Percentiles rank a stretch among this genome's conserved stretches.
phyloP scores from a whole-genome alignment of 2,113 vertebrate genomes.

The Scolopax mira region DNA sequence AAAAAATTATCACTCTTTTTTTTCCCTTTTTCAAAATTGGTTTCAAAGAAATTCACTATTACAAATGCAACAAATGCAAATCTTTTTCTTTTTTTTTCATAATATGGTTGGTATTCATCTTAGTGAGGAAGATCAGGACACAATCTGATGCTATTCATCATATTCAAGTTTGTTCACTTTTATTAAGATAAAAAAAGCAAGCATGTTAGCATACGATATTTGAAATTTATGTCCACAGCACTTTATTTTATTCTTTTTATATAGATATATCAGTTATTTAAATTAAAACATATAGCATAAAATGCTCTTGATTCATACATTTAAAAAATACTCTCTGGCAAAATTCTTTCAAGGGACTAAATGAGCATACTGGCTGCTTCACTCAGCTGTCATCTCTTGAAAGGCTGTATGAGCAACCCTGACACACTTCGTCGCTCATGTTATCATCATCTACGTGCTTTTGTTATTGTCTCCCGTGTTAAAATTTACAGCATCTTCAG shows the following conservation, averaged over 20 bases:
- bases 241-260: neutral
- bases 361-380: constrained; percentile 36
- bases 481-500: neutral
- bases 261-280: neutral
- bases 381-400: constrained; percentile 7
- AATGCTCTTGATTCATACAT: neutral
- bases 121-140: neutral
- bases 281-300: neutral
- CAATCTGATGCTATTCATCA: neutral
- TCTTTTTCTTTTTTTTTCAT: neutral
- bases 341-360: constrained; percentile 10
- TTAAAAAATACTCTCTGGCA: neutral
- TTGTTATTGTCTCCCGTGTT: neutral
- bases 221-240: neutral
- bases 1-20: neutral
- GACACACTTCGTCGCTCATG: constrained; percentile 5
- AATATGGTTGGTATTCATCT: neutral
- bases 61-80: neutral
- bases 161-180: neutral
- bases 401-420: neutral
- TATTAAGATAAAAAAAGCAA: neutral
- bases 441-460: neutral
- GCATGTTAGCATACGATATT: neutral
- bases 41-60: neutral
- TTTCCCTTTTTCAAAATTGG: neutral